Evolutionary conservation across 1,140 invertebrate genomes (phyloP).

Genomic region (Philaenus spumarius): DNA sequence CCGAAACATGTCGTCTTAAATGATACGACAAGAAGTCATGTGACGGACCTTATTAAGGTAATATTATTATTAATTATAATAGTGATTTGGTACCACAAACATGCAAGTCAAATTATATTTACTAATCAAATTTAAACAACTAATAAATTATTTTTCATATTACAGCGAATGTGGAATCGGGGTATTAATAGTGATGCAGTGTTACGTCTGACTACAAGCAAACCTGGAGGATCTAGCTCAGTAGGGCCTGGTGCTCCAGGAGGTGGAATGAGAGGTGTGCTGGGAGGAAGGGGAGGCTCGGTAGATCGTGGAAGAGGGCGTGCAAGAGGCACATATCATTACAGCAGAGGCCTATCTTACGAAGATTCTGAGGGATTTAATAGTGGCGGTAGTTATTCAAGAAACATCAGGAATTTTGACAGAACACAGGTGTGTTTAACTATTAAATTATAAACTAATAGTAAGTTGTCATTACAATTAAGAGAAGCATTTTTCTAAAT

Average conservation of each 20-base stretch:
- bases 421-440: slow-evolving; percentile 34
- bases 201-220: slow-evolving; percentile 36
- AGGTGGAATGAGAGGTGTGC: slow-evolving; percentile 1
- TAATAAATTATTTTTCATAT: slow-evolving; percentile 18
- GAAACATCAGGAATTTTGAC: slow-evolving; percentile 33
- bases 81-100: no score
- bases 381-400: slow-evolving; percentile 14
- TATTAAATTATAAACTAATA: not conserved
- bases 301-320: slow-evolving; percentile 49
- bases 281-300: slow-evolving; percentile 49
- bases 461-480: not conserved
- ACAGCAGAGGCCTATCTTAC: slow-evolving; percentile 48
- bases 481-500: not conserved
- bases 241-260: slow-evolving; percentile 34
- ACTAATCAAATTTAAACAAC: no score
- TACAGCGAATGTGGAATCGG: slow-evolving; percentile 51
- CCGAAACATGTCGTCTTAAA: no score
- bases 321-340: slow-evolving; percentile 47
- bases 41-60: no score
- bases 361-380: slow-evolving; percentile 36
- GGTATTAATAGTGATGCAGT: slow-evolving; percentile 50
- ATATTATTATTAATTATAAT: no score
- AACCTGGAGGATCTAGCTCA: slow-evolving; percentile 32
- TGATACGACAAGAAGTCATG: no score
- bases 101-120: no score